phyloP scores from a whole-genome alignment of 2,113 vertebrate genomes.

The Dromiciops gliroides region DNA sequence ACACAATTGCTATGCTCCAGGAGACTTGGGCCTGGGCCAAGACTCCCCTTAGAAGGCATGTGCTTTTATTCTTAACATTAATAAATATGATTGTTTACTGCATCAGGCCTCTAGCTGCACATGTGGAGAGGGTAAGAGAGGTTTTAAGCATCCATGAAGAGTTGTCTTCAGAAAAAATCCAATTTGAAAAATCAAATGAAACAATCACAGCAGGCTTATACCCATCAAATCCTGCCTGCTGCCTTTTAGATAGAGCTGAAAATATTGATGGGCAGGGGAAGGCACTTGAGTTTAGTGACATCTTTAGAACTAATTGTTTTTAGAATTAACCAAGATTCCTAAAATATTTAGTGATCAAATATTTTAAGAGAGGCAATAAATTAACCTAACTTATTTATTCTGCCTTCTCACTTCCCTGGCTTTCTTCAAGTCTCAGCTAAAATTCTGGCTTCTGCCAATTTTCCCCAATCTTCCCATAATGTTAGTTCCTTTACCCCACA shows the following conservation, averaged over 20 bases:
- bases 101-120: constrained; percentile 20
- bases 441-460: neutral
- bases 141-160: neutral
- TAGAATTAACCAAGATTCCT: neutral
- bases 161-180: constrained; percentile 12
- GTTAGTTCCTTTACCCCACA: neutral
- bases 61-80: constrained; percentile 19
- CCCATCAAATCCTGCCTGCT: neutral
- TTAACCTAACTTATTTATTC: neutral
- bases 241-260: neutral
- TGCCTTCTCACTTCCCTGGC: neutral
- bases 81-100: constrained; percentile 37
- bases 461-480: neutral
- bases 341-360: neutral
- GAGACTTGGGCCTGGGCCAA: neutral
- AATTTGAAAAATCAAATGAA: constrained; percentile 20
- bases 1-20: neutral
- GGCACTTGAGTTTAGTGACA: neutral
- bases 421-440: neutral
- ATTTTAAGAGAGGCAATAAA: neutral
- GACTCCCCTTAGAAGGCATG: constrained; percentile 16
- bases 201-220: neutral
- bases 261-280: neutral
- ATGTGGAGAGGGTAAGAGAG: neutral
- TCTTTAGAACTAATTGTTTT: neutral